These are phyloP conservation scores for Xiphophorus birchmanni DNA, from an alignment of 2,797 vertebrate species.

Conservation along the genomic window DNA sequence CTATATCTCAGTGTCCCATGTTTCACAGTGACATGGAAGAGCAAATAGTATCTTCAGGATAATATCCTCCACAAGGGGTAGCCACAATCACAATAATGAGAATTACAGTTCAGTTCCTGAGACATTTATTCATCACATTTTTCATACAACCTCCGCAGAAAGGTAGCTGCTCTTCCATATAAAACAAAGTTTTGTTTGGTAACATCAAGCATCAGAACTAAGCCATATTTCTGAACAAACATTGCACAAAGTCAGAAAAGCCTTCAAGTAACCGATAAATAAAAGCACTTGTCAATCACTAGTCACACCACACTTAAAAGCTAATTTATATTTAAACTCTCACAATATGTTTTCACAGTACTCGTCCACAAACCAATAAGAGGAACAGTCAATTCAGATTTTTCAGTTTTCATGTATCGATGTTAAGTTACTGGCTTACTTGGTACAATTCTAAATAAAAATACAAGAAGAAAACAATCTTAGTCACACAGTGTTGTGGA, in stretches of 20 bases:
- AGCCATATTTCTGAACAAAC: slow-evolving; percentile 22
- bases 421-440: slow-evolving; percentile 7
- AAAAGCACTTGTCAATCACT: slow-evolving; percentile 19
- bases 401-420: slow-evolving; percentile 20
- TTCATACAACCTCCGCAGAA: slow-evolving; percentile 54
- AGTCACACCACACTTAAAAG: slow-evolving; percentile 25
- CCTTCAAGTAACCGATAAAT: slow-evolving; percentile 14
- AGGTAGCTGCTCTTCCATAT: slow-evolving; percentile 26
- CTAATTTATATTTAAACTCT: slow-evolving; percentile 28
- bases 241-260: slow-evolving; percentile 28
- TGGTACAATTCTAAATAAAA: slow-evolving; percentile 1
- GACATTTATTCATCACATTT: slow-evolving; percentile 77
- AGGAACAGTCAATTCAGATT: slow-evolving; percentile 25
- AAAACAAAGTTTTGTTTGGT: slow-evolving; percentile 29
- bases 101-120: slow-evolving; percentile 68
- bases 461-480: slow-evolving; percentile 13
- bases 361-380: slow-evolving; percentile 41
- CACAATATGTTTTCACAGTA: slow-evolving; percentile 40
- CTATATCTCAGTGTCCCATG: too few relatives aligned
- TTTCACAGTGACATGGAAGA: background rate
- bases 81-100: slow-evolving; percentile 70
- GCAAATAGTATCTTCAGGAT: slow-evolving; percentile 13
- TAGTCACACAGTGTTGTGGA: background rate
- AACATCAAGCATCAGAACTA: slow-evolving; percentile 37
- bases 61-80: slow-evolving; percentile 72